phyloP scores from a whole-genome alignment of 1,140 invertebrate genomes.

The Ceratosolen fusciceps region DNA sequence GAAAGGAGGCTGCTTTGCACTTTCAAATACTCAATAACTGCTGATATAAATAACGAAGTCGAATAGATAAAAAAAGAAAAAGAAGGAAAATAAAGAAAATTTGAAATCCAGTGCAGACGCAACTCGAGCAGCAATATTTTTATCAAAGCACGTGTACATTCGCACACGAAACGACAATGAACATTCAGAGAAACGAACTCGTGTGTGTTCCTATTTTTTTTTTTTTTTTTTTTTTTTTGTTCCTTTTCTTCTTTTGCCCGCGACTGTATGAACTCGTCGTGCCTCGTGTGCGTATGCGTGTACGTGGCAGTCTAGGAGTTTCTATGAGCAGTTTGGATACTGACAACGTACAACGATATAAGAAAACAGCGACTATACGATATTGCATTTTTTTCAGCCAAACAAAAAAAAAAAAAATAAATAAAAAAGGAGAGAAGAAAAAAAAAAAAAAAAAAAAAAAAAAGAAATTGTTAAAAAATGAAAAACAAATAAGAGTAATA shows the following conservation, averaged over 20 bases:
- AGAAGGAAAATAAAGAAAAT: not conserved
- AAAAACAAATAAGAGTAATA: constrained; percentile 1
- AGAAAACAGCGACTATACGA: constrained; percentile 3
- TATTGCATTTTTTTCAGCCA: not conserved
- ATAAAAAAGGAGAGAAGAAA: not conserved
- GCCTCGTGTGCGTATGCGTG: too few species aligned
- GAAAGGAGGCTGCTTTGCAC: not conserved
- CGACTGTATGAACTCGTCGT: too few species aligned
- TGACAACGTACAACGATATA: constrained; percentile 18
- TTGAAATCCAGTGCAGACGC: not conserved
- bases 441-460: constrained; percentile 17
- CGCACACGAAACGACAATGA: not conserved
- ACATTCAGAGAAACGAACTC: not conserved
- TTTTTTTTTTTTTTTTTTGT: too few species aligned
- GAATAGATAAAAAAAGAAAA: too few species aligned
- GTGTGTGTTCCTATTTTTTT: not conserved
- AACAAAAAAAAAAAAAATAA: not conserved
- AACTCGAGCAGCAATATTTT: constrained; percentile 23
- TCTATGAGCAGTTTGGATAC: not conserved
- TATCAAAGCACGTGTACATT: constrained; percentile 22
- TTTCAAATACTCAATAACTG: not conserved
- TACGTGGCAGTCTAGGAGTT: not conserved
- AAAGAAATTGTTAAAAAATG: not conserved
- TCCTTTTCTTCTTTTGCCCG: too few species aligned
- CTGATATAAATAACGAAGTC: not conserved